phyloP scores from a whole-genome alignment of 2,888 invertebrate species.

The Mechanitis mazaeus region DNA sequence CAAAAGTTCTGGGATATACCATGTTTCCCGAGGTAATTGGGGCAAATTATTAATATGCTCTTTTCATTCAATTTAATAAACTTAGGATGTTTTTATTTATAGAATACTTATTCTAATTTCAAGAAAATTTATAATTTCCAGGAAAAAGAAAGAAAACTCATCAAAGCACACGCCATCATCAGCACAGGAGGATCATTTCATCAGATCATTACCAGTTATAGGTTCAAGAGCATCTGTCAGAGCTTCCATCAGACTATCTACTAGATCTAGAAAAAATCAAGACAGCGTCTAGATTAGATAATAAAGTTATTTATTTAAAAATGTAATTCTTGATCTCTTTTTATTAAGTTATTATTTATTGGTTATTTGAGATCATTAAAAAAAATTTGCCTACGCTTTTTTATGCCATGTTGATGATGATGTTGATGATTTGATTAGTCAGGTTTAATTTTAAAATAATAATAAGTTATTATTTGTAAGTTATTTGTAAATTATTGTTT shows the following conservation, averaged over 20 bases:
- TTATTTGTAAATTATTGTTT: too few relatives aligned
- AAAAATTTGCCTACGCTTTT: too few relatives aligned
- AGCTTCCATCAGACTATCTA: conserved; percentile 58
- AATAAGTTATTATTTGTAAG: too few relatives aligned
- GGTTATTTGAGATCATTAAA: too few relatives aligned
- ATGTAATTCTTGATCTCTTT: neutral
- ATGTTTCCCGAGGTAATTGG: conserved; percentile 79
- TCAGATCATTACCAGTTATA: conserved; percentile 52
- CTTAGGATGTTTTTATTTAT: too few relatives aligned
- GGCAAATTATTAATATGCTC: neutral
- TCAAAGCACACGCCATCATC: conserved; percentile 44
- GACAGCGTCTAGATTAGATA: conserved; percentile 33
- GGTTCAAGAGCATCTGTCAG: conserved; percentile 57
- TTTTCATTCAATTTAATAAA: too few relatives aligned
- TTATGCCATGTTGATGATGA: too few relatives aligned
- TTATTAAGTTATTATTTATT: conserved; percentile 6
- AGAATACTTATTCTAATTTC: neutral
- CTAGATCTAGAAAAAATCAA: conserved; percentile 36
- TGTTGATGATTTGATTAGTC: too few relatives aligned
- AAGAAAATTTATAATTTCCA: conserved; percentile 28
- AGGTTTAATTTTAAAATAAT: too few relatives aligned
- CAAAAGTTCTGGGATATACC: conserved; percentile 90
- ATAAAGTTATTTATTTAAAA: conserved; percentile 4
- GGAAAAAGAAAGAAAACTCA: conserved; percentile 45
- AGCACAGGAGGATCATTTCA: conserved; percentile 46